Conservation (phyloP, 2,888 invertebrate genomes). For the Leucoptera coffeella region DNA sequence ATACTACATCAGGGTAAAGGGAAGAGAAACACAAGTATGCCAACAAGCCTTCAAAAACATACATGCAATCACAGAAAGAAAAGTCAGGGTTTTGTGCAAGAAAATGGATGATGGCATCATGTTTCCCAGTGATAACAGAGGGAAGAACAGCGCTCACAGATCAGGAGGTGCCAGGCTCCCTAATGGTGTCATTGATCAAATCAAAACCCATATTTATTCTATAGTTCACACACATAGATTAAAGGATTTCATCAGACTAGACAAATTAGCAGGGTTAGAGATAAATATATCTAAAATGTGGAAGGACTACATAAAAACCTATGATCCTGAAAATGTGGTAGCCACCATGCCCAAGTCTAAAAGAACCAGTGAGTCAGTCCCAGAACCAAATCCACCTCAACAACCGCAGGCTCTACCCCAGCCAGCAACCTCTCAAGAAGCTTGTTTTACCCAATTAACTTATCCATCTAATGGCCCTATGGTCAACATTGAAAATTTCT, state of each 20-base stretch:
- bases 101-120: slow-evolving; percentile 55
- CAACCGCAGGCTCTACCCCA: slow-evolving; percentile 11
- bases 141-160: slow-evolving; percentile 45
- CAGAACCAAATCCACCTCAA: slow-evolving; percentile 13
- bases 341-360: slow-evolving; percentile 45
- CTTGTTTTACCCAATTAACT: slow-evolving; percentile 20
- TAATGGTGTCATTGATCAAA: slow-evolving; percentile 38
- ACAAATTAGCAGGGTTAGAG: slow-evolving; percentile 49
- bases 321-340: slow-evolving; percentile 45
- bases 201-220: slow-evolving; percentile 48
- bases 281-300: slow-evolving; percentile 55
- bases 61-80: slow-evolving; percentile 51
- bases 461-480: slow-evolving; percentile 43
- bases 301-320: slow-evolving; percentile 50
- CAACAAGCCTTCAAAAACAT: slow-evolving; percentile 55
- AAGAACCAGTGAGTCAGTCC: slow-evolving; percentile 20
- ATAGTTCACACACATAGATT: slow-evolving; percentile 45
- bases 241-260: slow-evolving; percentile 45
- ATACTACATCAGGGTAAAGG: slow-evolving; percentile 49
- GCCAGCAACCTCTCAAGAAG: slow-evolving; percentile 19
- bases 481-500: slow-evolving; percentile 45
- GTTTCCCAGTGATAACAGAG: slow-evolving; percentile 52
- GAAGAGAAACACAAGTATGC: slow-evolving; percentile 50
- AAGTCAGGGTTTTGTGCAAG: slow-evolving; percentile 50
- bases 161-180: slow-evolving; percentile 46